Evolutionary conservation across 2,113 vertebrate genomes (phyloP), one percentile per base, ranked within the genome.

Genomic region (Dendrocopos noguchii): DNA sequence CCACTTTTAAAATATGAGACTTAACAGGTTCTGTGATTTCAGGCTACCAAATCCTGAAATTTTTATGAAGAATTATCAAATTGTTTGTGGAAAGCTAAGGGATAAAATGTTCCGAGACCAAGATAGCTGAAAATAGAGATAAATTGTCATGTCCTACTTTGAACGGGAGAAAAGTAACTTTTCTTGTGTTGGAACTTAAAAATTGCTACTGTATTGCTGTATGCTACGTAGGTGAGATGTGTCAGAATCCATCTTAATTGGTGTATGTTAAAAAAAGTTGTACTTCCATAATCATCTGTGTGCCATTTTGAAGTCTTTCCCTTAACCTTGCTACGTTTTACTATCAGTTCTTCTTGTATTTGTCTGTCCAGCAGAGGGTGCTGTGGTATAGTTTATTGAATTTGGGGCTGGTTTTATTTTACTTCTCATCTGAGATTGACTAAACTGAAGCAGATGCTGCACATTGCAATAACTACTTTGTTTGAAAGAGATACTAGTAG

Each of bases 321-420:
- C 1, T 61, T 5, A 28, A 3, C 4, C 22, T 36, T 2, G 5
- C 3, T 29, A 0, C 3, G 0, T 24, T 33, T 53, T 31, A 15
- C 7, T 2, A 1, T 10, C 10, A 0, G 18, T 28, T 80, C 8
- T 17, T 33, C 28, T 39, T 63, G 10, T 65, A 42, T 42, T 81
- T 59, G 9, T 2, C 8, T 33, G 56, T 31, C 97, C 98, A 95
- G 94, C 78, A 95, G 97, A 91, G 95, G 85, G 93, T 90, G 70
- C 95, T 91, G 4, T 76, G 70, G 28, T 60, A 80, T 52, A 94
- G 84, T 47, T 22, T 21, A 18, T 93, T 47, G 33, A 34, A n/a
- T 57, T 39, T 9, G n/a, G 15, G 12, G 6, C 17, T 46, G 6
- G 2, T 25, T 31, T 27, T 18, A 4, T 46, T 44, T 13, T 34